A percentile compares a stretch with the other conserved stretches of the same genome.
These are phyloP conservation scores for Crotophaga sulcirostris DNA, from an alignment of 2,113 vertebrate genomes.

Conservation along the genomic window DNA sequence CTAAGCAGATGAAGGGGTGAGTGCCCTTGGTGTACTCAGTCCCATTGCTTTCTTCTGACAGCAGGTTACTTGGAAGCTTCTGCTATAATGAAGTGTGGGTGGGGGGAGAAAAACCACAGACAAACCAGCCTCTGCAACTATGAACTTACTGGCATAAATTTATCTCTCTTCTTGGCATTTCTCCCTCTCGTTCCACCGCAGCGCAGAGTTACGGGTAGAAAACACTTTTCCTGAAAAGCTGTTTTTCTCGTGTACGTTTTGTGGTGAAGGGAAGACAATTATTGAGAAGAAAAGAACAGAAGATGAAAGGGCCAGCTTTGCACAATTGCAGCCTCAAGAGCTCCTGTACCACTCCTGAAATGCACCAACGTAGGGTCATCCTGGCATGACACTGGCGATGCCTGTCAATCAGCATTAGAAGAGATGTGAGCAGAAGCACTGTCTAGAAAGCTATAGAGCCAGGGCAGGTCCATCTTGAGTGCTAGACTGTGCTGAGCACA, in stretches of 20 bases:
- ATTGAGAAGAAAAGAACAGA: conserved; percentile 23
- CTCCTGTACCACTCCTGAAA: neutral
- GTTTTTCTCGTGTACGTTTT: neutral
- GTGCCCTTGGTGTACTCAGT: neutral
- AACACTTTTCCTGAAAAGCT: conserved; percentile 7
- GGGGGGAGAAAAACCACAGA: neutral
- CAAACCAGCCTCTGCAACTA: neutral
- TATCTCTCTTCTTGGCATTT: neutral
- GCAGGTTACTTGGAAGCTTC: neutral
- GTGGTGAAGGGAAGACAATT: conserved; percentile 9
- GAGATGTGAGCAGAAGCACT: neutral
- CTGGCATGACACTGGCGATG: neutral
- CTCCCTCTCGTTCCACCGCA: neutral
- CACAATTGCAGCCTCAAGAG: neutral
- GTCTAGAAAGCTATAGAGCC: neutral
- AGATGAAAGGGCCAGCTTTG: neutral
- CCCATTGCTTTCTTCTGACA: neutral
- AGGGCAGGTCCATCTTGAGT: neutral
- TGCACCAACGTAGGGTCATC: neutral
- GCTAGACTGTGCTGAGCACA: neutral
- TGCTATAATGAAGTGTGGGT: neutral
- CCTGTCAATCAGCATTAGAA: neutral
- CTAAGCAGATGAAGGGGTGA: neutral
- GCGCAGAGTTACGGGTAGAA: neutral
- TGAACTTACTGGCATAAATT: neutral